Percentiles rank a stretch among this genome's conserved stretches.
Conservation (phyloP, 2,113 vertebrate species). For the Pelobates fuscus region DNA sequence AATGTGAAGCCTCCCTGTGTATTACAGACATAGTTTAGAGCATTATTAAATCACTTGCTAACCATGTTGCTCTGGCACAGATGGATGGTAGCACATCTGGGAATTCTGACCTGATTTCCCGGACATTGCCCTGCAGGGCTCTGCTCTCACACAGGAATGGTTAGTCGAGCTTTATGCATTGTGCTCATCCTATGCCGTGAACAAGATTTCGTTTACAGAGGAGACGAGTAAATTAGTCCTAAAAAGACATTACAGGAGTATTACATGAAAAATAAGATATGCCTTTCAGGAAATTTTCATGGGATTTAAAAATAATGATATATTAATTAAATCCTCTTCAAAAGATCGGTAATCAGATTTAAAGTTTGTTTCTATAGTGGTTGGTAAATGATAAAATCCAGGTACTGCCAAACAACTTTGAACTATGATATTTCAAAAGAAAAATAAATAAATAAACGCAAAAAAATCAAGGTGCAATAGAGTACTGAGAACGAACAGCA, state of each 20-base stretch:
- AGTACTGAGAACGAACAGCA: too few relatives aligned
- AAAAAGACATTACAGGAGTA: not conserved
- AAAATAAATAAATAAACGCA: too few relatives aligned
- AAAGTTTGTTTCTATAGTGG: too few relatives aligned
- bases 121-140: conserved; percentile 54
- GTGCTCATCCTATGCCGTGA: not conserved
- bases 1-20: conserved; percentile 15
- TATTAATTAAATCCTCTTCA: too few relatives aligned
- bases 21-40: conserved; percentile 23
- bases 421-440: too few relatives aligned
- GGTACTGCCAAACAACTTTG: too few relatives aligned
- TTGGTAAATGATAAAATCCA: too few relatives aligned
- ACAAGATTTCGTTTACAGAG: not conserved
- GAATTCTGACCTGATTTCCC: conserved; percentile 54
- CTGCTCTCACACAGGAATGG: conserved; percentile 51
- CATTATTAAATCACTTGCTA: conserved; percentile 34
- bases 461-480: too few relatives aligned
- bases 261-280: too few relatives aligned
- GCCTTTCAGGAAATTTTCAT: too few relatives aligned
- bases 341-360: too few relatives aligned
- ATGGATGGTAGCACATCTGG: conserved; percentile 53
- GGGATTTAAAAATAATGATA: too few relatives aligned
- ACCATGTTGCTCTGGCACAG: conserved; percentile 47
- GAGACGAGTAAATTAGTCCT: not conserved
- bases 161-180: not conserved